These are phyloP conservation scores for Drosophila pandora DNA, from an alignment of 1,140 invertebrate genomes.

Conservation along the genomic window DNA sequence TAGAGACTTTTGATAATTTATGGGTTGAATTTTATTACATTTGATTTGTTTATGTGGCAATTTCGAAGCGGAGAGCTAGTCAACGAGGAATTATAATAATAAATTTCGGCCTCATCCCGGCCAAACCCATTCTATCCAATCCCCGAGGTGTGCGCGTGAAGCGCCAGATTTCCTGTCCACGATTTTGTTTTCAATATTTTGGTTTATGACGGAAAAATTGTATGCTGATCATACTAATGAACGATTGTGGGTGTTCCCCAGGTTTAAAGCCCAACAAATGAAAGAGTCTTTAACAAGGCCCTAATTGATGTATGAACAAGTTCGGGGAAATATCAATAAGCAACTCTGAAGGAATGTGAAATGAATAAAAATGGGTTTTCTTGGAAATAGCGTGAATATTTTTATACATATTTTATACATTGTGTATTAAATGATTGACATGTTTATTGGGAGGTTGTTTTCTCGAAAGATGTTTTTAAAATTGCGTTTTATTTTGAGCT, in stretches of 20 bases:
- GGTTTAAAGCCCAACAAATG: too few species aligned
- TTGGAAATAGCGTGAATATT: neutral
- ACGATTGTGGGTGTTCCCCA: constrained; percentile 24
- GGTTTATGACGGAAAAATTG: constrained; percentile 47
- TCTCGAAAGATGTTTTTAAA: too few species aligned
- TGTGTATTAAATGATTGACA: too few species aligned
- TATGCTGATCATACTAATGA: constrained; percentile 60
- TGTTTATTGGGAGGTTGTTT: too few species aligned
- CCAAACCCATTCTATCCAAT: constrained; percentile 13
- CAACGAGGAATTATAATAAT: constrained; percentile 33
- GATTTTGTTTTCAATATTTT: constrained; percentile 45
- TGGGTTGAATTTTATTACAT: constrained; percentile 73
- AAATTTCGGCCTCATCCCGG: constrained; percentile 28
- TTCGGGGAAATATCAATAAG: neutral
- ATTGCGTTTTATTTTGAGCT: too few species aligned
- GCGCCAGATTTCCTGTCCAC: constrained; percentile 73
- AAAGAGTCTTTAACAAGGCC: neutral
- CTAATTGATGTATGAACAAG: neutral
- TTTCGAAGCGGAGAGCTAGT: constrained; percentile 35
- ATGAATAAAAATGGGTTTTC: neutral
- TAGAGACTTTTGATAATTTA: constrained; percentile 59
- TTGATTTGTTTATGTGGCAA: constrained; percentile 69
- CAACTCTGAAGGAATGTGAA: neutral
- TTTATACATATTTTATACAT: too few species aligned
- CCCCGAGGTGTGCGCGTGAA: constrained; percentile 52